Base-by-base conservation (phyloP, 2,797 vertebrate genomes). In the Buceros bicornis region DNA sequence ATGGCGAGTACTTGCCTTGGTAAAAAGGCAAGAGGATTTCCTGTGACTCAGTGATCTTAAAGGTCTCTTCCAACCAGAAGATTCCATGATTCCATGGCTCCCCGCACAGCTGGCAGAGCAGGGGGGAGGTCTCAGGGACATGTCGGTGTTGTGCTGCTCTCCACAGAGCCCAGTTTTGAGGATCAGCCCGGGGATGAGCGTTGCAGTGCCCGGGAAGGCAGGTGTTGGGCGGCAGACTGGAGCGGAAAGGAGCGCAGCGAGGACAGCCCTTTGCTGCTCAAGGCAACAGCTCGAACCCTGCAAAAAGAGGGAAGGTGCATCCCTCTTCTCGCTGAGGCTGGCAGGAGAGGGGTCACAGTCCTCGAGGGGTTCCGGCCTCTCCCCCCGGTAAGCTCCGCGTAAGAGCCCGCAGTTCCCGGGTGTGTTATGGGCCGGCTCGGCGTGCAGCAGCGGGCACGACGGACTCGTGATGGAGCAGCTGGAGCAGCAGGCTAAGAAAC, bases 221-320 rank as follows among this genome's bases (percentile, higher is more conserved):
- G 10, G 10, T 0, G 16, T 8, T 0, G 4, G 10, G 6, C 4
- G 8, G 53, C 8, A 40, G 3, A 3, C 45, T 11, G 0, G 0
- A 31, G 35, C 8, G 14, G 25, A n/a, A 20, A 0, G 2, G 26
- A 51, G 33, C 3, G 8, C 0, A 3, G 16, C 5, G 5, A 26
- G 25, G 35, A 4, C 4, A 35, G 58, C 33, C 0, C 33, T 16
- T 11, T 0, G 2, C 19, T 4, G 54, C 60, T 26, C 25, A 20
- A 8, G 47, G 56, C 13, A 19, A 28, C 53, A 16, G 5, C 35
- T 14, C 5, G 24, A 40, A 13, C 4, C 0, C 13, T 18, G 45
- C 24, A 5, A 13, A 15, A 58, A 40, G 33, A 5, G 12, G n/a
- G 11, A 8, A 25, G n/a, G 40, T 6, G 24, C 35, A 31, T 25